These are phyloP conservation scores for Pedicia rivosa DNA, from an alignment of 2,888 invertebrate genomes.

Conservation along the genomic window DNA sequence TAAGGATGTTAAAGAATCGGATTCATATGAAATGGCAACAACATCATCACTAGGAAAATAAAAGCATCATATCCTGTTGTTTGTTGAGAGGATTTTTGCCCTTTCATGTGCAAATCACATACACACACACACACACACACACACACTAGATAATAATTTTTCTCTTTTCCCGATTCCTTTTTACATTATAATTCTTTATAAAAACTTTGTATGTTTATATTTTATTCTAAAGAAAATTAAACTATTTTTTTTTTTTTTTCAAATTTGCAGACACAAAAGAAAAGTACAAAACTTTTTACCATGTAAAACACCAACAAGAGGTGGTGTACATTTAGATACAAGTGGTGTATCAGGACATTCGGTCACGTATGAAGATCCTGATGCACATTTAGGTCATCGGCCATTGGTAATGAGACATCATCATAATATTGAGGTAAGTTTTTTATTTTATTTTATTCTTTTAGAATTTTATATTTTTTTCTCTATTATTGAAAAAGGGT, in stretches of 20 bases:
- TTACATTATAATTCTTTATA: too few relatives aligned
- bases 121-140: too few relatives aligned
- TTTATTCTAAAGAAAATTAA: neutral
- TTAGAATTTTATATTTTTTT: neutral
- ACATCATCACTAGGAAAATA: too few relatives aligned
- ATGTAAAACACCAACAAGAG: constrained; percentile 55
- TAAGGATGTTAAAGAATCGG: too few relatives aligned
- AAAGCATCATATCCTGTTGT: too few relatives aligned
- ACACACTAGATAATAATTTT: too few relatives aligned
- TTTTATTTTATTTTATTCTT: neutral
- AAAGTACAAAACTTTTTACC: constrained; percentile 75
- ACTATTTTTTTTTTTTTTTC: constrained; percentile 13
- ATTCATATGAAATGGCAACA: too few relatives aligned
- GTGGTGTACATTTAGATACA: constrained; percentile 25
- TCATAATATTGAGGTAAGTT: constrained; percentile 29
- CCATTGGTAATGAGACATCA: constrained; percentile 34
- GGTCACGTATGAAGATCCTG: constrained; percentile 62
- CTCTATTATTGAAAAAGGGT: too few relatives aligned
- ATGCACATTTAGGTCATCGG: constrained; percentile 43
- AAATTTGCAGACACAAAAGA: constrained; percentile 61
- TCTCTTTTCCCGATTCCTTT: too few relatives aligned
- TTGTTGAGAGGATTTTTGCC: too few relatives aligned
- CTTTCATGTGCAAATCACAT: too few relatives aligned
- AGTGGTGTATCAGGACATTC: constrained; percentile 32
- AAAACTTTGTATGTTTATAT: too few relatives aligned